Evolutionary conservation across 2,113 vertebrate genomes (phyloP).

Genomic region (Myotis davidii): DNA sequence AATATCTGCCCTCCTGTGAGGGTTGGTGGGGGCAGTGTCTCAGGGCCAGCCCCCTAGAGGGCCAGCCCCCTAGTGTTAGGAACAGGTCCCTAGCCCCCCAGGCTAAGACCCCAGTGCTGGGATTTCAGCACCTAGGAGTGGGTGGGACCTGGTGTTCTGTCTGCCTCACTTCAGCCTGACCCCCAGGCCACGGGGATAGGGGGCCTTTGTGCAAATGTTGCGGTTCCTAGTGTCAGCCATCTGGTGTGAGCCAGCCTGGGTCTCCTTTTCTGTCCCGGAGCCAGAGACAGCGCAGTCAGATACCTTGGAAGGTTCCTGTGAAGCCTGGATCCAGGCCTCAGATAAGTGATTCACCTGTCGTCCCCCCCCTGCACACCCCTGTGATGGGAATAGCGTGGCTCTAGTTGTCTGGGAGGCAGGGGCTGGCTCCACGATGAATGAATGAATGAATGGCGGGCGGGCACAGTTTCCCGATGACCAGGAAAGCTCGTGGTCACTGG

Average conservation of each 20-base stretch:
- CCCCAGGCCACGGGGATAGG: neutral
- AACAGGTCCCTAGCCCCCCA: slow-evolving; percentile 26
- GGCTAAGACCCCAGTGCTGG: neutral
- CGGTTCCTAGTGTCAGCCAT: slow-evolving; percentile 58
- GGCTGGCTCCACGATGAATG: slow-evolving; percentile 69
- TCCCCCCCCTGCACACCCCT: slow-evolving; percentile 24
- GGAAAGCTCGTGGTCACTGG: slow-evolving; percentile 72
- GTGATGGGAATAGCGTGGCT: slow-evolving; percentile 55
- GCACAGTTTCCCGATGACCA: neutral
- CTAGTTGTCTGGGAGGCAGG: neutral
- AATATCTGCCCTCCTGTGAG: slow-evolving; percentile 59
- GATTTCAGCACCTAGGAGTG: slow-evolving; percentile 32
- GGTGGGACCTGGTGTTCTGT: slow-evolving; percentile 2
- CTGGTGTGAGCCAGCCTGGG: neutral
- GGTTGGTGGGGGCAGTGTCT: neutral
- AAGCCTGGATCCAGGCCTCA: slow-evolving; percentile 11
- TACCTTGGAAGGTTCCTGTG: slow-evolving; percentile 49
- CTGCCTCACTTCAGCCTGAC: neutral
- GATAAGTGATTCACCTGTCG: slow-evolving; percentile 53
- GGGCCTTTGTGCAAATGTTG: slow-evolving; percentile 73
- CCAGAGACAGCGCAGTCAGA: slow-evolving; percentile 32
- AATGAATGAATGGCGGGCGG: neutral
- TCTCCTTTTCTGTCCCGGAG: slow-evolving; percentile 33
- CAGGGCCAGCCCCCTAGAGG: slow-evolving; percentile 71
- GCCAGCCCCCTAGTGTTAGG: slow-evolving; percentile 76